Evolutionary conservation across 2,113 vertebrate genomes (phyloP), one percentile per base, ranked within the genome.

Genomic region (Colistium nudipinnis): DNA sequence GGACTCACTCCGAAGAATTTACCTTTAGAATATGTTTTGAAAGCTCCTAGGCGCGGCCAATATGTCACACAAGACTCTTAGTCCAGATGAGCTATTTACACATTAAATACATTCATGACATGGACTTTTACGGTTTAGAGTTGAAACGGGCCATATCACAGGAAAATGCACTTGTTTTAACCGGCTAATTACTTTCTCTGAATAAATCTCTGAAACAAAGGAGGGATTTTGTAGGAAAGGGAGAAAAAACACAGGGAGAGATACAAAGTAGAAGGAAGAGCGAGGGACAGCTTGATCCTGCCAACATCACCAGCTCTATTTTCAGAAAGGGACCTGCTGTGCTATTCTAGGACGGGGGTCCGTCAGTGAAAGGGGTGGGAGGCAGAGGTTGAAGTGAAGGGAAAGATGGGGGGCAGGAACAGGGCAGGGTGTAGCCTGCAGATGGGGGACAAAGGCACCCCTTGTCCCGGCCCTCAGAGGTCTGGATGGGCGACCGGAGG

Each of bases 371-470:
- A 85, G 72, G 81, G 31, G 52, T 83, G 69, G 65, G 85, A 83
- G 83, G 62, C 64, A 78, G 77, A 82, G 72, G 77, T 87, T 86
- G 84, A 63, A 78, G 84, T 77, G 82, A 73, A 79, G 86, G 71
- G 78, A 78, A 82, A 85, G 81, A 87, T 71, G 81, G 81, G 87
- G 86, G 82, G 81, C 72, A 84, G 78, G 69, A 85, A 76, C 56
- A 75, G 81, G 78, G 67, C 81, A 87, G 87, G 84, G 84, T 82
- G 86, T 79, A 83, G 84, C 87, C 83, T 35, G 78, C 77, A 81
- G 70, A 90, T 82, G 84, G 70, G 20, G 30, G 89, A 98, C 95
- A 98, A 97, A 95, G 93, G 86, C 87, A 43, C 63, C 85, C 85
- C 92, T 96, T 96, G 93, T 97, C 90, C 88, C 88, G 62, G 87